These are phyloP conservation scores for Byasa hedistus DNA, from an alignment of 2,888 invertebrate species.

Conservation along the genomic window DNA sequence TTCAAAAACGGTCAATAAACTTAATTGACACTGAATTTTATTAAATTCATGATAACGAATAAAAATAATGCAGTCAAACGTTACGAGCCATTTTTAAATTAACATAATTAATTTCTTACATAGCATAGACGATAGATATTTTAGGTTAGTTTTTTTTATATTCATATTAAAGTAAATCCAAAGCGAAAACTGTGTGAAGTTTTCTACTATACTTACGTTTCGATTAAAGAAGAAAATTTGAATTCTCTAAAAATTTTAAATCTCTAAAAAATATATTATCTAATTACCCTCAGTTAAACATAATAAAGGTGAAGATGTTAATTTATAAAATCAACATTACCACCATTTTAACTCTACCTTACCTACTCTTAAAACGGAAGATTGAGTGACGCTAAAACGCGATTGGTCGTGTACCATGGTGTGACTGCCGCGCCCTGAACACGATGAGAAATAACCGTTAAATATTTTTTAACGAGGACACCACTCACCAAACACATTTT, in stretches of 20 bases:
- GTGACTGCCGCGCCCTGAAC: conserved; percentile 50
- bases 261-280: too few relatives aligned
- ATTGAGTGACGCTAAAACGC: conserved; percentile 14
- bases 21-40: conserved; percentile 18
- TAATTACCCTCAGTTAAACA: too few relatives aligned
- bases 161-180: too few relatives aligned
- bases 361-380: neutral
- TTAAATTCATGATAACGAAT: neutral
- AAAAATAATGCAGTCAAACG: neutral
- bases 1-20: conserved; percentile 26
- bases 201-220: too few relatives aligned
- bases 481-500: neutral
- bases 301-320: neutral
- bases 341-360: too few relatives aligned
- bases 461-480: conserved; percentile 2
- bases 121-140: too few relatives aligned
- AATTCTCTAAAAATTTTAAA: too few relatives aligned
- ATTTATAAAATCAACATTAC: neutral
- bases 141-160: too few relatives aligned
- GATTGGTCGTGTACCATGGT: conserved; percentile 58
- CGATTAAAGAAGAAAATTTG: too few relatives aligned
- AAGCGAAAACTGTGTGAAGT: too few relatives aligned
- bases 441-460: conserved; percentile 28
- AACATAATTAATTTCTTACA: neutral
- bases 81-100: neutral